phyloP scores from a whole-genome alignment of 1,140 invertebrate species.

The Halotydeus destructor region DNA sequence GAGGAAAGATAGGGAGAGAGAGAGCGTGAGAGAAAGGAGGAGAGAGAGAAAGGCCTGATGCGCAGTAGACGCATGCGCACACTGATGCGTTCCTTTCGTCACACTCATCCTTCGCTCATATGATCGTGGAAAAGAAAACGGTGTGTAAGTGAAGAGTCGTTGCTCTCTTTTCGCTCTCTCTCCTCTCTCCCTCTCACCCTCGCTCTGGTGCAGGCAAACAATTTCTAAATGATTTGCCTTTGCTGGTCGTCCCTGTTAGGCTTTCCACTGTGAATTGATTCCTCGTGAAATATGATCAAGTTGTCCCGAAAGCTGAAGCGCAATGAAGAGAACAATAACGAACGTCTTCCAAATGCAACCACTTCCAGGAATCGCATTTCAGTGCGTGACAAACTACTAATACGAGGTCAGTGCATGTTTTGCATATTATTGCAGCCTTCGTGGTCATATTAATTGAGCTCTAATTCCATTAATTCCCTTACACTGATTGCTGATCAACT shows the following conservation, averaged over 20 bases:
- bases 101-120: background rate
- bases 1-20: background rate
- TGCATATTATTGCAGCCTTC: background rate
- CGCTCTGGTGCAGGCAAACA: background rate
- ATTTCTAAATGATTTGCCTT: too few relatives aligned
- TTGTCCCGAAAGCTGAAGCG: too few relatives aligned
- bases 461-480: conserved; percentile 7
- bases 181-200: background rate
- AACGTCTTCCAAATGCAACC: background rate
- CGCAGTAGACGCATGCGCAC: background rate
- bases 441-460: too few relatives aligned
- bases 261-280: too few relatives aligned
- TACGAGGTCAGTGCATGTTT: background rate
- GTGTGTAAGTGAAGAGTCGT: background rate
- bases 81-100: background rate
- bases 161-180: background rate
- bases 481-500: conserved; percentile 14
- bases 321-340: too few relatives aligned
- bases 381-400: conserved; percentile 6
- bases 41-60: background rate
- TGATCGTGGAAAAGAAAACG: background rate
- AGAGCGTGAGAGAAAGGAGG: background rate
- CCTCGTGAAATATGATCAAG: too few relatives aligned
- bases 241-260: too few relatives aligned
- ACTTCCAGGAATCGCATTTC: conserved; percentile 6